These are phyloP conservation scores for Drosophila heteroneura DNA, from an alignment of 2,888 invertebrate genomes.

Conservation along the genomic window DNA sequence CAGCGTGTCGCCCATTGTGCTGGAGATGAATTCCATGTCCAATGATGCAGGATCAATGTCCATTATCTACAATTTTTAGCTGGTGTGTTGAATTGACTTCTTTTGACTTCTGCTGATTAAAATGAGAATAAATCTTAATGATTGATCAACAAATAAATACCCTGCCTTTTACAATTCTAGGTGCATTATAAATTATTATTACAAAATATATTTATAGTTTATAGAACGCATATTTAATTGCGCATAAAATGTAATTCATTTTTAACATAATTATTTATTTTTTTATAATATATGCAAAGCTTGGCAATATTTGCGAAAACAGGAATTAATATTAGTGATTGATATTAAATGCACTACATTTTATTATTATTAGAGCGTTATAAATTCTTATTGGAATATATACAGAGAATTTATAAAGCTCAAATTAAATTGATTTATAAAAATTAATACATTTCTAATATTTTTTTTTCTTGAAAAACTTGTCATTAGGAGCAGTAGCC, in stretches of 20 bases:
- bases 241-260: not conserved
- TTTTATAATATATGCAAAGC: not conserved
- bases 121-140: conserved; percentile 18
- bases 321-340: not conserved
- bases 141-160: conserved; percentile 2
- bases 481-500: no score
- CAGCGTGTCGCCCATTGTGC: conserved; percentile 74
- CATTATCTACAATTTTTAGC: conserved; percentile 43
- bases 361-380: not conserved
- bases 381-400: not conserved
- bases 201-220: not conserved
- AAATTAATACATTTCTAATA: not conserved
- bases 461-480: not conserved
- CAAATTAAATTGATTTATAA: not conserved
- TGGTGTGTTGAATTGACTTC: conserved; percentile 23
- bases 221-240: not conserved
- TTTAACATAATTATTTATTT: not conserved
- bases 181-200: not conserved
- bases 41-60: conserved; percentile 70
- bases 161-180: not conserved
- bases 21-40: conserved; percentile 78
- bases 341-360: not conserved
- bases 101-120: conserved; percentile 35
- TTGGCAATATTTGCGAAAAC: not conserved
- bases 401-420: not conserved